These are phyloP conservation scores for Melopsittacus undulatus DNA, from an alignment of 2,797 vertebrate genomes.

Conservation along the genomic window DNA sequence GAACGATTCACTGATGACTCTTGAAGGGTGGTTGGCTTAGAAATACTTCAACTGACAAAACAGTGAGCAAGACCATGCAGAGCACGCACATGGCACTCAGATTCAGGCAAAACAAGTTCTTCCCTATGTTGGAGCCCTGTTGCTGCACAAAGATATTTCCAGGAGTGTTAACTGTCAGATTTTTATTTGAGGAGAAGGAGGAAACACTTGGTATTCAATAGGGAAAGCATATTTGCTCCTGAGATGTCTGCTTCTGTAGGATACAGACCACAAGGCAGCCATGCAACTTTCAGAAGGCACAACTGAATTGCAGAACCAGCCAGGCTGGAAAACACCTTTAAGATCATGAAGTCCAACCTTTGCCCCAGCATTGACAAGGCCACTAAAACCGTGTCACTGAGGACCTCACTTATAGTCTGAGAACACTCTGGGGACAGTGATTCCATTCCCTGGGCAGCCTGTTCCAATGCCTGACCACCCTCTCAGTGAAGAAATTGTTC, in stretches of 20 bases:
- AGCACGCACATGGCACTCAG: rapidly evolving
- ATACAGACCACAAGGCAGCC: not conserved
- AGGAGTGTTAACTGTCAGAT: not conserved
- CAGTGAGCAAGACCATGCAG: not conserved
- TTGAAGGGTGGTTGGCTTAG: not conserved
- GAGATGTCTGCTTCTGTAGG: not conserved
- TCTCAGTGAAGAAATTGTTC: not conserved
- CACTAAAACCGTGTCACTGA: not conserved
- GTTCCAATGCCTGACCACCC: not conserved
- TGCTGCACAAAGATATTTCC: not conserved
- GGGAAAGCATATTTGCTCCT: not conserved
- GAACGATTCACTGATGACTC: not conserved
- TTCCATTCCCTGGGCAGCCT: not conserved
- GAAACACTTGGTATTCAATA: not conserved
- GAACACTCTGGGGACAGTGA: not conserved
- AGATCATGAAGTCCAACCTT: not conserved
- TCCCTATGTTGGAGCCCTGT: rapidly evolving
- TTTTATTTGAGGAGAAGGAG: not conserved
- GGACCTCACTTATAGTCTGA: not conserved
- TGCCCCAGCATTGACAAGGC: not conserved
- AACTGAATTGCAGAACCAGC: not conserved
- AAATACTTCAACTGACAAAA: not conserved
- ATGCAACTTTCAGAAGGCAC: rapidly evolving
- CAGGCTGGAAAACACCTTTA: not conserved
- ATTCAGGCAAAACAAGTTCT: rapidly evolving